Evolutionary conservation across 2,797 vertebrate species (phyloP).

Genomic region (Gastrophryne carolinensis): DNA sequence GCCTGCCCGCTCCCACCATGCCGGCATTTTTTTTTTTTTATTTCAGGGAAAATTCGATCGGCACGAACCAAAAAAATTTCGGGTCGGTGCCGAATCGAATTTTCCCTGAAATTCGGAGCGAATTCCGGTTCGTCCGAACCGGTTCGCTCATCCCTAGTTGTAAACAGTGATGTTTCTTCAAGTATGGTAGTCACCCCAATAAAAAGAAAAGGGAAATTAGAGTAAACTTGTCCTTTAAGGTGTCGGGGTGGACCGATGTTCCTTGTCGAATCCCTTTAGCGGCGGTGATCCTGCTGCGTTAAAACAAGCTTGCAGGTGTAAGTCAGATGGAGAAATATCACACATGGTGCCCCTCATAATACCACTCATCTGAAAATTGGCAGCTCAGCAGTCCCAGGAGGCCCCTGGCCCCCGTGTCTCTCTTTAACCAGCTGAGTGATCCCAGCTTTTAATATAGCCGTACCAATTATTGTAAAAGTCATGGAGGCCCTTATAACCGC

Average conservation of each 20-base stretch:
- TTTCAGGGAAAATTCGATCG: no score
- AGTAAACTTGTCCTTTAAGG: no score
- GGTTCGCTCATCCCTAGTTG: no score
- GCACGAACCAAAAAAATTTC: no score
- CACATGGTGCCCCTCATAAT: slow-evolving; percentile 57
- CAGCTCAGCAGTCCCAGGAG: slow-evolving; percentile 70
- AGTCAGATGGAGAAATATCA: neutral
- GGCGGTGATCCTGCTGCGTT: neutral
- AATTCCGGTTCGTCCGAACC: no score
- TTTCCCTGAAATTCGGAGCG: no score
- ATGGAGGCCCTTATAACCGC: slow-evolving; percentile 97
- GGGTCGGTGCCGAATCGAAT: no score
- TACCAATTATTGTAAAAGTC: slow-evolving; percentile 99
- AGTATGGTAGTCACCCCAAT: no score
- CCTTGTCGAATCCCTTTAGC: neutral
- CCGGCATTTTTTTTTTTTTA: no score
- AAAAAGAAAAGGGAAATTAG: no score
- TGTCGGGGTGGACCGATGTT: neutral
- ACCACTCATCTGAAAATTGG: slow-evolving; percentile 72
- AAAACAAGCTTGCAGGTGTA: slow-evolving; percentile 2
- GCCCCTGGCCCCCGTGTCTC: slow-evolving; percentile 74
- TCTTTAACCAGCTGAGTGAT: slow-evolving; percentile 97
- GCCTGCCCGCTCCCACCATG: no score
- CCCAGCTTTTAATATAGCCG: slow-evolving; percentile 98
- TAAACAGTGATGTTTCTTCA: no score